Evolutionary conservation across 2,888 invertebrate genomes (phyloP).

Genomic region (Pterostichus madidus): DNA sequence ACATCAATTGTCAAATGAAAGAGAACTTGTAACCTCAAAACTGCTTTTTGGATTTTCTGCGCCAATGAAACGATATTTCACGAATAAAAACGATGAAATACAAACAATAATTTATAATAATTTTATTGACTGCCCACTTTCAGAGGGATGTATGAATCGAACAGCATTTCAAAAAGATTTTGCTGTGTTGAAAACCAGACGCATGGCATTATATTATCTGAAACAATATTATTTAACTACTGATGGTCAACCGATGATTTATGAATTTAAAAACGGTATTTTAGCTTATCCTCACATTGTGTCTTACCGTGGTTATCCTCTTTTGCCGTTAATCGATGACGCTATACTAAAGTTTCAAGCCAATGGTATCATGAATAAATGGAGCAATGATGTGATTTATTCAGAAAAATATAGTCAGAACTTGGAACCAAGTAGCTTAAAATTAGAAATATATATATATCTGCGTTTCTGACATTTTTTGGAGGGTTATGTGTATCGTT

Average conservation of each 20-base stretch:
- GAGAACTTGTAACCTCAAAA: background rate
- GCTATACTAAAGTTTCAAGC: background rate
- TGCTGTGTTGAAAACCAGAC: background rate
- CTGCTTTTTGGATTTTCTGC: background rate
- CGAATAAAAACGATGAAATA: background rate
- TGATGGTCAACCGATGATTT: background rate
- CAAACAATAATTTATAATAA: background rate
- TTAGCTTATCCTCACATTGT: background rate
- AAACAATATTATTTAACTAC: slow-evolving; percentile 18
- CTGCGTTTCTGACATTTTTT: background rate
- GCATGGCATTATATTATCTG: background rate
- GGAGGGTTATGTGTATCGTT: background rate
- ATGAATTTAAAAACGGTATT: background rate
- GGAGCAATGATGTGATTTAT: background rate
- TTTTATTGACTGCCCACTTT: background rate
- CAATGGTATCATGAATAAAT: slow-evolving; percentile 1
- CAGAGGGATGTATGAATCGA: background rate
- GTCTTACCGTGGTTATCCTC: slow-evolving; percentile 7
- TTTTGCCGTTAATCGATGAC: background rate
- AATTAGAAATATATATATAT: background rate
- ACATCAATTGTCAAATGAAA: slow-evolving; percentile 12
- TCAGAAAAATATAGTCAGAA: background rate
- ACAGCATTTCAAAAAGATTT: background rate
- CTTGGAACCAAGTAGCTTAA: background rate
- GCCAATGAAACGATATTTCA: background rate